Conservation (phyloP, 1,140 invertebrate genomes). For the Drosophila willistoni region DNA sequence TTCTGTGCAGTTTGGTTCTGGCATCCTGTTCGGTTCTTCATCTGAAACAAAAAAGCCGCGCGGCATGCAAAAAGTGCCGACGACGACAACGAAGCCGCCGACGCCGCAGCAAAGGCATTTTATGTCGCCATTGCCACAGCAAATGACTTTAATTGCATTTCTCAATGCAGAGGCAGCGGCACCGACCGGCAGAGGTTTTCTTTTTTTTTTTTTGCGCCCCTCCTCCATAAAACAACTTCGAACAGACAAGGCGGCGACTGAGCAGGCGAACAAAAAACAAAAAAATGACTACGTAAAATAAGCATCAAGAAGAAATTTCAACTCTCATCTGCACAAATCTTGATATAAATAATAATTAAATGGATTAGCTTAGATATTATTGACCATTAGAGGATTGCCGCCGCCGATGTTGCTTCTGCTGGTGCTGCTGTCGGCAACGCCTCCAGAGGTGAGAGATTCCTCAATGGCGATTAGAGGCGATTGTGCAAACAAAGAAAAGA, state of each 20-base stretch:
- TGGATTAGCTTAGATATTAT: constrained; percentile 69
- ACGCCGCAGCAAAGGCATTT: constrained; percentile 71
- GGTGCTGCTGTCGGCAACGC: constrained; percentile 43
- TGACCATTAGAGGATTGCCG: constrained; percentile 46
- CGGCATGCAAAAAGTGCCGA: constrained; percentile 79
- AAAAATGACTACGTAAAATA: neutral
- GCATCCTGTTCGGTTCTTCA: constrained; percentile 68
- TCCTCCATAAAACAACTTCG: constrained; percentile 26
- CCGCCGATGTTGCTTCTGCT: neutral
- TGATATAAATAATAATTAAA: constrained; percentile 82
- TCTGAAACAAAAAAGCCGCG: constrained; percentile 64
- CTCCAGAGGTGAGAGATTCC: constrained; percentile 52
- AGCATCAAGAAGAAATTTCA: constrained; percentile 40
- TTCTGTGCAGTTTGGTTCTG: constrained; percentile 30
- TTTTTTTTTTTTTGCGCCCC: neutral
- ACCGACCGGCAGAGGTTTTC: neutral
- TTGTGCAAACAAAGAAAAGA: constrained; percentile 73
- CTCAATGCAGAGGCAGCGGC: constrained; percentile 56
- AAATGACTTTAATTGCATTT: constrained; percentile 82
- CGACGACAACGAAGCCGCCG: constrained; percentile 57
- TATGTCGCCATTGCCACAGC: constrained; percentile 80
- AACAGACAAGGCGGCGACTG: constrained; percentile 70
- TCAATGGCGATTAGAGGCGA: constrained; percentile 49
- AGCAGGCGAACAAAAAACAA: constrained; percentile 13
- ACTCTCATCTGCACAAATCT: constrained; percentile 58